Base-by-base conservation (phyloP, 1,140 invertebrate species). In the Diuraphis noxia region DNA sequence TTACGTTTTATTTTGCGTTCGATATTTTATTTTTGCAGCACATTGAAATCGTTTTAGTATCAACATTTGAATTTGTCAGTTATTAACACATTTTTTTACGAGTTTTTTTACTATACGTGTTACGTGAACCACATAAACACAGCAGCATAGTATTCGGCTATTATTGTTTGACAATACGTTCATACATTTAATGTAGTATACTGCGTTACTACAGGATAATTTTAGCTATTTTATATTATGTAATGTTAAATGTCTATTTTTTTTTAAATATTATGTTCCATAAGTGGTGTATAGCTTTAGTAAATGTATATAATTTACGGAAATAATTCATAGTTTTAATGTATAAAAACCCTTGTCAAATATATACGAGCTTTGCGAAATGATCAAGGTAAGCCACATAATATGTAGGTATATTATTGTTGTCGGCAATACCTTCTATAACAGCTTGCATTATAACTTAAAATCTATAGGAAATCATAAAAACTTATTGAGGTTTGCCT, bases 321-420 rank as follows among this genome's bases (percentile, higher is more conserved):
- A 85, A 85, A 85, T 49, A 43, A 43, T 85, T 49, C 81, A 21
- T n/a, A 1, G n/a, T 85, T 21, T 85, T 40, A 43, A 30, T 46
- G 30, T 21, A n/a, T 43, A 85, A n/a, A 17, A 21, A 34, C 19
- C 30, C 17, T 34, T 34, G 84, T 85, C 2, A 46, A 43, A 49
- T 34, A 40, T 23, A 43, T 46, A 36, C 41, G 43, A 21, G 30
- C 13, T 85, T 34, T 85, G 84, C n/a, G 30, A 85, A 72, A 30
- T 43, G 41, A 46, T 82, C 84, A 85, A 85, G 84, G 84, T 85
- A 85, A 85, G n/a, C 85, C 43, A 52, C 85, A 52, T 49, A n/a
- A n/a, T n/a, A n/a, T n/a, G n/a, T n/a, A 34, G 30, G 13, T 72
- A 17, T 49, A 52, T 49, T 86, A 86, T 86, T 86, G 30, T 86